These are phyloP conservation scores for Bellardia bayeri DNA, from an alignment of 2,888 invertebrate species.

Conservation along the genomic window DNA sequence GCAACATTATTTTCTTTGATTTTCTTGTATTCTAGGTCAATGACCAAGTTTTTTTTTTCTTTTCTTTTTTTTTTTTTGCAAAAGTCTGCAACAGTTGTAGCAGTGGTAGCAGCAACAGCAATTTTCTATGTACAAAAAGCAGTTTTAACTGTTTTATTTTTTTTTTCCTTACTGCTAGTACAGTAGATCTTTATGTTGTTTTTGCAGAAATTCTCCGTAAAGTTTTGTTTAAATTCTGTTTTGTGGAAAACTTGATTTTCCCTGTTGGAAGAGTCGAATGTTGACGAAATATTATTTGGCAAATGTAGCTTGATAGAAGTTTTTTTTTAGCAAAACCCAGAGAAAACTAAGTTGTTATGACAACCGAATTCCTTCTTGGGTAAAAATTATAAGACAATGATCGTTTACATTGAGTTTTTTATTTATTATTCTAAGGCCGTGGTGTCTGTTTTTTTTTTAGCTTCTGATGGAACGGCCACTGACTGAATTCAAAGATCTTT, in stretches of 20 bases:
- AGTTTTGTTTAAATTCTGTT: slow-evolving; percentile 7
- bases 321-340: no score
- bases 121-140: background rate
- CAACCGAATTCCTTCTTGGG: no score
- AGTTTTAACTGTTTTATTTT: background rate
- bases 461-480: no score
- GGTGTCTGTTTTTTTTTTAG: no score
- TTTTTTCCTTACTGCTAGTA: background rate
- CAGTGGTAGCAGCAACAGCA: background rate
- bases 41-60: slow-evolving; percentile 59
- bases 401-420: no score
- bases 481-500: no score
- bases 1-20: slow-evolving; percentile 81
- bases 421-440: no score
- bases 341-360: no score
- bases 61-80: slow-evolving; percentile 20
- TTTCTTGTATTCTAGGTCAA: slow-evolving; percentile 69
- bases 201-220: background rate
- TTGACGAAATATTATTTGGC: background rate
- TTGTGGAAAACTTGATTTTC: slow-evolving; percentile 23
- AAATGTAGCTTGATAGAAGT: no score
- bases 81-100: background rate
- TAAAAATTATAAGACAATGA: no score
- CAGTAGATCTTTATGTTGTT: background rate
- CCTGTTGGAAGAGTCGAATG: background rate